Evolutionary conservation across 2,113 vertebrate genomes (phyloP), one percentile per base, ranked within the genome.

Genomic region (Dipodomys merriami): DNA sequence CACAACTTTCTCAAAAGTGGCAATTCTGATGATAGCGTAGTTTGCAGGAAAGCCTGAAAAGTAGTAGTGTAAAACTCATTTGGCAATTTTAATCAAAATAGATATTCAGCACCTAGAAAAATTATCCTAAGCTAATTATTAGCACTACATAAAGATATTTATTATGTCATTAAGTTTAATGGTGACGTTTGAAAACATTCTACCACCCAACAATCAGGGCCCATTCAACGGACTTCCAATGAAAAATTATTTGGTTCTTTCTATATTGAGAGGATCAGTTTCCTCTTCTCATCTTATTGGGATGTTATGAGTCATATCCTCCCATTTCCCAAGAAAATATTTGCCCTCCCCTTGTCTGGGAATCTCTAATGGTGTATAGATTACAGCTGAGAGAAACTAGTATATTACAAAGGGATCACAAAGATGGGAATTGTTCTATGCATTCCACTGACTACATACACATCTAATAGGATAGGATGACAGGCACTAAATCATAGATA

Each of bases 201-300:
- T 85, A 80, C 94, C 93, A 88, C 71, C 30, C 22, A 94, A 71
- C 18, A 83, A 76, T 67, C 35, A 83, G 39, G 9, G 3, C 35
- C 29, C 35, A 49, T 65, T 44, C 27, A 68, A 53, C 74, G 27
- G 60, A 68, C 78, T 73, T 83, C 73, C 72, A 80, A 25, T 60
- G 65, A 46, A 76, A 83, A 93, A 74, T 18, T 33, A 15, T 85
- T 74, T 16, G 73, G 13, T 88, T 2, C 15, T 74, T 78, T 68
- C 67, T 6, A 22, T 60, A 53, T 30, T 80, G 68, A 86, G 83
- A 29, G 4, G 8, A 80, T 19, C 27, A 67, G 4, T 2, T 53
- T 86, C 81, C 22, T 86, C 44, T 73, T 87, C 10, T 53, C 27
- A 1, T 67, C 7, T 87, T 83, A 7, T 77, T 60, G 22, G 27